Evolutionary conservation across 2,113 vertebrate genomes (phyloP).

Genomic region (Alligator mississippiensis): DNA sequence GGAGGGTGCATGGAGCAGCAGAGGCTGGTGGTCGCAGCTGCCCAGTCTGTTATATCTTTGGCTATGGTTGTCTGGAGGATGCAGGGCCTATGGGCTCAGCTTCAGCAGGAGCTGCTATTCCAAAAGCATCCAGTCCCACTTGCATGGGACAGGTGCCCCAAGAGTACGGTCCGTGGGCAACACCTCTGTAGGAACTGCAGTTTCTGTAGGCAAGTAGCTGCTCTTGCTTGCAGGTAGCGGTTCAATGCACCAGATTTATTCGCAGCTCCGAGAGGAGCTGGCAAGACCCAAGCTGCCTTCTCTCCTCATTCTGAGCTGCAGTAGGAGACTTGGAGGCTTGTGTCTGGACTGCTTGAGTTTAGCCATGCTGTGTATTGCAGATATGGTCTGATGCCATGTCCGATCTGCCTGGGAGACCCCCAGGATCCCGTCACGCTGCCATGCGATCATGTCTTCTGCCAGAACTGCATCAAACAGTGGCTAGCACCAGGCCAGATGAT

Average conservation of each 20-base stretch:
- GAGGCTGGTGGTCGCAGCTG: too few species aligned
- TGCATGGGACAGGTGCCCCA: too few species aligned
- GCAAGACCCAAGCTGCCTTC: fast-evolving
- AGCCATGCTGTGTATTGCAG: constrained; percentile 67
- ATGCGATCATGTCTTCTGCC: constrained; percentile 88
- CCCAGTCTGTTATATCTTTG: too few species aligned
- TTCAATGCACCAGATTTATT: neutral
- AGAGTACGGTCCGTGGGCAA: too few species aligned
- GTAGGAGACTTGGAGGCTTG: neutral
- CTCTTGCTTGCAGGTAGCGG: too few species aligned
- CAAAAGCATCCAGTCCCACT: too few species aligned
- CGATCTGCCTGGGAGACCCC: constrained; percentile 83
- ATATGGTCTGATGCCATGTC: constrained; percentile 76
- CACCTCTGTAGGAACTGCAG: too few species aligned
- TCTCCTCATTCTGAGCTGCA: neutral
- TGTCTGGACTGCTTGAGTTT: neutral
- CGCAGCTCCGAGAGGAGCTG: neutral
- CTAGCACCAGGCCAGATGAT: constrained; percentile 80
- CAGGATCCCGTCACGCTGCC: constrained; percentile 85
- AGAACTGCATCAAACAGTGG: constrained; percentile 81
- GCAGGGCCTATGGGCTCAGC: too few species aligned
- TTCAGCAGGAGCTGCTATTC: too few species aligned
- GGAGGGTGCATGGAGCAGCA: too few species aligned
- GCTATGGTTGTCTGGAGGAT: too few species aligned
- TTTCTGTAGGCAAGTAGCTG: too few species aligned